Evolutionary conservation across 2,113 vertebrate species (phyloP), one percentile per base, ranked within the genome.

Genomic region (Paraplagusia blochii): DNA sequence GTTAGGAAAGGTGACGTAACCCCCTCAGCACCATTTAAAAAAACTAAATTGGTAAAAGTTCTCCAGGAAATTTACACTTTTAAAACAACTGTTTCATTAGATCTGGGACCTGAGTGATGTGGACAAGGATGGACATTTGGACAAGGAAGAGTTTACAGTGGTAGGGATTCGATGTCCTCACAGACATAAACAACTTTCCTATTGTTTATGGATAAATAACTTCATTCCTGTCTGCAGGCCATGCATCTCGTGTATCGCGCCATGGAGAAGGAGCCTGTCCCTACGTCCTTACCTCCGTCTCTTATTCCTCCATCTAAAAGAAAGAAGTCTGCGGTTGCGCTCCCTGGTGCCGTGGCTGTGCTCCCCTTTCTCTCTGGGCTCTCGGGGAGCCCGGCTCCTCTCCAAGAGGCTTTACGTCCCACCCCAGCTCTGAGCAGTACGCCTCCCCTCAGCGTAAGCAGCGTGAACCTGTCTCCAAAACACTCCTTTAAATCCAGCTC

Each of bases 41-140:
- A 16, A 4, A 33, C 1, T 7, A 33, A 2, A 13, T 1, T 44
- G 11, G 45, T 40, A 39, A 16, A 11, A 64, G 16, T 51, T 7
- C 2, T 10, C 8, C 8, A 19, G 1, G 35, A 36, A n/a, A 47
- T 17, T 53, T 11, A 61, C 79, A 4, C 0, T 74, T 3, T n/a
- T 43, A 17, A 1, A 1, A 38, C 2, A 33, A 48, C 50, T 66
- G 8, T 63, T 39, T 56, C 12, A 66, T 2, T 61, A 99, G 97
- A 95, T 99, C 64, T 99, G 97, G 97, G 95, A 98, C 68, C 91
- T 99, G 61, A 97, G 96, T 74, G 97, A 99, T 79, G 93, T 97
- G 1, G 95, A 97, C 78, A 96, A 94, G 85, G 94, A 99, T 59
- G 97, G 97, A n/a, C 89, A 93, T 66, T 83, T 99, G 90, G 96